A percentile compares a stretch with the other conserved stretches of the same genome.
phyloP scores from a whole-genome alignment of 2,888 invertebrate species.

The Glaucopsyche alexis region DNA sequence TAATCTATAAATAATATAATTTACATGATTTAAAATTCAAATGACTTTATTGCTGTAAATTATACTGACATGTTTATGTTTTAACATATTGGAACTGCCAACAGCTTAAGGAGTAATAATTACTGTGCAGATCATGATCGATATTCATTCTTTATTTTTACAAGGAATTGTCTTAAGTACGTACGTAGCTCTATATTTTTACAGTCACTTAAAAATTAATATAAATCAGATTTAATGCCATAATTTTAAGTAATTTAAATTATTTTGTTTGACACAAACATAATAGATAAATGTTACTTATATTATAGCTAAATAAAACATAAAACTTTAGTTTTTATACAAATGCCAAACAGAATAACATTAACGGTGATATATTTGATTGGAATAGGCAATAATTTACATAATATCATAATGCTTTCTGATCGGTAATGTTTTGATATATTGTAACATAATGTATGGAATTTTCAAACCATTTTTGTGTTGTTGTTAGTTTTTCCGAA shows the following conservation, averaged over 20 bases:
- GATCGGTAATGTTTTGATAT: neutral
- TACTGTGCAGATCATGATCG: neutral
- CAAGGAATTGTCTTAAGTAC: too few species aligned
- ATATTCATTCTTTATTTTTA: too few species aligned
- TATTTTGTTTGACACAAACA: neutral
- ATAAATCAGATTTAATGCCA: too few species aligned
- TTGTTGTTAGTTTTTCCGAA: slow-evolving; percentile 24
- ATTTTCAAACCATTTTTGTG: slow-evolving; percentile 1
- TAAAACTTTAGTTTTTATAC: neutral
- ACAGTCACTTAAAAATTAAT: too few species aligned
- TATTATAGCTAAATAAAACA: neutral
- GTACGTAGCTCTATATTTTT: too few species aligned
- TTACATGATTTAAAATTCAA: slow-evolving; percentile 8
- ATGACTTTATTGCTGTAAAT: slow-evolving; percentile 2
- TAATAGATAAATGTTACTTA: neutral
- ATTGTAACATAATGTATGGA: neutral
- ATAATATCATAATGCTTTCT: neutral
- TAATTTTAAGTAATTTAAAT: neutral
- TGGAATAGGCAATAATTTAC: slow-evolving; percentile 1
- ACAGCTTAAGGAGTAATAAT: neutral
- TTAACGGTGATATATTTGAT: neutral
- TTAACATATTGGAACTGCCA: neutral
- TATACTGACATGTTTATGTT: slow-evolving; percentile 8
- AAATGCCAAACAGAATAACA: slow-evolving; percentile 3
- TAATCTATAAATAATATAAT: slow-evolving; percentile 13